These are phyloP conservation scores for Danio albolineatus DNA, from an alignment of 2,797 vertebrate species.

Conservation along the genomic window DNA sequence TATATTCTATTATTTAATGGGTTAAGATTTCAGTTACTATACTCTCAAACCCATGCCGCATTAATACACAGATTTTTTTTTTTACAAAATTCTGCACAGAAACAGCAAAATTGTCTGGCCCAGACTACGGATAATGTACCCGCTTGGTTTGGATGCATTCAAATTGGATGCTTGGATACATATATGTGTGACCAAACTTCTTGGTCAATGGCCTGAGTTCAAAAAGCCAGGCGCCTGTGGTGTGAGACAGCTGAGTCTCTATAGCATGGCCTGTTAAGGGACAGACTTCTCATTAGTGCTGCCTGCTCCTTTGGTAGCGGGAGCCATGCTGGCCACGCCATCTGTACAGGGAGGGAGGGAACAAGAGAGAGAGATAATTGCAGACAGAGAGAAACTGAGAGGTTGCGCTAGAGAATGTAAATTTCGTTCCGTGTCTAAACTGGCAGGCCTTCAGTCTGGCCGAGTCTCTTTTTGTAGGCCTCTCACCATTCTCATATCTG, in stretches of 20 bases:
- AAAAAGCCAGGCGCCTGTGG: slow-evolving; percentile 18
- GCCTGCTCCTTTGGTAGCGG: slow-evolving; percentile 28
- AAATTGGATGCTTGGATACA: background rate
- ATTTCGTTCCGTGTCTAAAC: slow-evolving; percentile 11
- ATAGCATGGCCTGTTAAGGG: slow-evolving; percentile 40
- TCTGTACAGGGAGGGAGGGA: slow-evolving; percentile 40
- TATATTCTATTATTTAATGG: no score
- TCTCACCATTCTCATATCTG: slow-evolving; percentile 14
- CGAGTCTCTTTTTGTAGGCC: background rate
- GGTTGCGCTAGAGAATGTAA: slow-evolving; percentile 19
- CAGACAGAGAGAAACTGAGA: slow-evolving; percentile 40
- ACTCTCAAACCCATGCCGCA: no score
- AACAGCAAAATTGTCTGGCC: no score
- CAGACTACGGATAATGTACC: background rate
- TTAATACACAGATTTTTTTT: no score
- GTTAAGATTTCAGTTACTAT: no score
- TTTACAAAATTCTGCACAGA: no score
- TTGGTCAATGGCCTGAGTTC: background rate
- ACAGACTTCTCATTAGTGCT: slow-evolving; percentile 41
- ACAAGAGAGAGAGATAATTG: slow-evolving; percentile 18
- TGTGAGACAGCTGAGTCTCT: slow-evolving; percentile 13
- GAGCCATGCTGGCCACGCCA: slow-evolving; percentile 35
- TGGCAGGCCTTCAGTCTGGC: slow-evolving; percentile 2
- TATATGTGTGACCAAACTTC: background rate
- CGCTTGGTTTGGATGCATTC: background rate